Evolutionary conservation across 2,113 vertebrate genomes (phyloP), one percentile per base, ranked within the genome.

Genomic region (Lepisosteus oculatus): DNA sequence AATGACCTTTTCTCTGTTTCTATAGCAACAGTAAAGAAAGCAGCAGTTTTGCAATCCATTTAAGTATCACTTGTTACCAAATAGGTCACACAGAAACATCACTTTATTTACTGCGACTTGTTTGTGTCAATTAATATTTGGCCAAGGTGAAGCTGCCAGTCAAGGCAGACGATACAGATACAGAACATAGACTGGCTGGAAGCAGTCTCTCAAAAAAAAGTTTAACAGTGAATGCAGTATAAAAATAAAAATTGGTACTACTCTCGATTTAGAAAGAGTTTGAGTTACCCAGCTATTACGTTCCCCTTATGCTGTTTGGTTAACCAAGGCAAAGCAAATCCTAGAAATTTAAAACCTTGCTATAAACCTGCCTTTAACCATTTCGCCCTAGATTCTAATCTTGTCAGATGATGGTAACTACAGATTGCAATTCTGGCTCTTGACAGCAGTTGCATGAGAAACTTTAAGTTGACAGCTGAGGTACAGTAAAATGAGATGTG

Each of bases 21-120:
- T 76, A 80, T 80, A 74, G 74, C 71, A 74, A 80, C 76, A 29
- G 56, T 29, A 42, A 57, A 14, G 69, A 69, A 15, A 67, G 61
- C 42, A 56, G 43, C 51, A 65, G 43, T 68, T 55, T 45, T 63
- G 69, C 15, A 45, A 54, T 65, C 17, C 12, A 43, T 66, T 59
- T 45, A 61, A 75, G 57, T 56, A 44, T 17, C 71, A 64, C 55
- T 54, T 65, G 61, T 51, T 29, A 47, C 17, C 43, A 15, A 47
- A 51, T 51, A 1, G 56, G 11, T 12, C 56, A 3, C 56, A 59
- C 11, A 59, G 56, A 59, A 59, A 12, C 14, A 59, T 59, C 12
- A 11, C 6, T 59, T 59, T 59, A 14, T 12, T 59, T 59, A 14
- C 1, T 4, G 11, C 13, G 11, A 11, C 14, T 59, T 14, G 3